Base-by-base conservation (phyloP, 2,888 invertebrate genomes). In the Erpobdella octoculata region DNA sequence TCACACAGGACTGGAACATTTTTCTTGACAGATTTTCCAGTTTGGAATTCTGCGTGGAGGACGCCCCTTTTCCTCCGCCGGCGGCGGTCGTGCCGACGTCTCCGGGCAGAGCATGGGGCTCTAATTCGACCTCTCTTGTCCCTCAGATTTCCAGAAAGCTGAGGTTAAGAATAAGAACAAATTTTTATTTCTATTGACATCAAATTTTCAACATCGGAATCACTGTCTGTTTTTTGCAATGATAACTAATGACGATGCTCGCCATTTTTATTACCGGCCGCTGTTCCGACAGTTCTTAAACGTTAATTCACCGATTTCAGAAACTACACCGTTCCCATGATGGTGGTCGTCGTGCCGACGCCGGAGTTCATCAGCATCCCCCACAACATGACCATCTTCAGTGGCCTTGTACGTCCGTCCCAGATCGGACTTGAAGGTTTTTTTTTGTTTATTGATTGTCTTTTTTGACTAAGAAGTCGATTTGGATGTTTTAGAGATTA, bases 1-100 rank as follows among this genome's bases (percentile, higher is more conserved):
- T n/a, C n/a, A n/a, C n/a, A n/a, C 76, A 82, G 82, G 80, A 81
- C 72, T 82, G 82, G 83, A 83, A 83, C 73, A 77, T 76, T 9
- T 81, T 83, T 72, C 76, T 83, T 28, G 78, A 79, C 38, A 78
- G 78, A 37, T 79, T 83, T 74, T 77, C 81, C 8, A 75, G 79
- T 28, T 76, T 82, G 33, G 79, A 82, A 48, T 80, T 82, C 71
- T 83, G 83, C 75, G 77, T 82, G n/a, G n/a, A n/a, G n/a, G n/a
- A n/a, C n/a, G n/a, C n/a, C n/a, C n/a, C n/a, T n/a, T n/a, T n/a
- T n/a, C n/a, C n/a, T n/a, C n/a, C n/a, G n/a, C n/a, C n/a, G n/a
- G n/a, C n/a, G n/a, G n/a, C n/a, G n/a, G n/a, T n/a, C n/a, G n/a
- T n/a, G n/a, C n/a, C n/a, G n/a, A n/a, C n/a, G n/a, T n/a, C n/a